Evolutionary conservation across 2,797 vertebrate species (phyloP), one percentile per base, ranked within the genome.

Genomic region (Uromys caudimaculatus): DNA sequence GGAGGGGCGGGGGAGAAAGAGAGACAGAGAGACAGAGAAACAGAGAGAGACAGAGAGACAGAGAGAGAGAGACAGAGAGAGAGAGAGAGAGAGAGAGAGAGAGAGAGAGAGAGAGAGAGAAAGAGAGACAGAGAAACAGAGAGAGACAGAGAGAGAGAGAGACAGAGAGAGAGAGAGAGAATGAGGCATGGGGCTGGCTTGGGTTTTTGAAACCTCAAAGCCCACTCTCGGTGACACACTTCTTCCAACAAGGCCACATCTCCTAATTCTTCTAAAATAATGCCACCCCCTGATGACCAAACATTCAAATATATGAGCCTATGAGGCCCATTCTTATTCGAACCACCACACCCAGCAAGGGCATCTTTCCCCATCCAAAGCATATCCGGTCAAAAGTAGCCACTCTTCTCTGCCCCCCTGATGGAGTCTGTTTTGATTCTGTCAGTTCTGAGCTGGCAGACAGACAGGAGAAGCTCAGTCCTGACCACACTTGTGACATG

Each of bases 341-440:
- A 64, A 50, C 41, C 58, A 35, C 60, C 41, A 64, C 10, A 35
- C 29, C 29, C 60, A 64, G 10, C 60, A 87, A 10, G 17, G 86
- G 8, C 54, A 60, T 89, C 0, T 1, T 90, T 93, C 67, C 90
- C 56, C 88, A 94, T 71, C 27, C 38, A 97, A 96, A 97, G 82
- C 76, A 89, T 77, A 35, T 29, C 0, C 41, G 73, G 84, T 81
- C 76, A 3, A 54, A 89, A 54, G 44, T 21, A 82, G n/a, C 24
- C 3, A 1, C 58, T 32, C 35, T 81, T 85, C 35, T 89, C 41
- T 21, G 3, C 27, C 60, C 44, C 44, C 21, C 10, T 21, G 52
- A 19, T 27, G 5, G 38, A n/a, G 52, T 2, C 29, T 79, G 44
- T 54, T 88, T 50, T 50, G 60, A 52, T n/a, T 86, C n/a, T 16